Conservation (phyloP, 2,113 vertebrate species). For the Microtus oregoni region DNA sequence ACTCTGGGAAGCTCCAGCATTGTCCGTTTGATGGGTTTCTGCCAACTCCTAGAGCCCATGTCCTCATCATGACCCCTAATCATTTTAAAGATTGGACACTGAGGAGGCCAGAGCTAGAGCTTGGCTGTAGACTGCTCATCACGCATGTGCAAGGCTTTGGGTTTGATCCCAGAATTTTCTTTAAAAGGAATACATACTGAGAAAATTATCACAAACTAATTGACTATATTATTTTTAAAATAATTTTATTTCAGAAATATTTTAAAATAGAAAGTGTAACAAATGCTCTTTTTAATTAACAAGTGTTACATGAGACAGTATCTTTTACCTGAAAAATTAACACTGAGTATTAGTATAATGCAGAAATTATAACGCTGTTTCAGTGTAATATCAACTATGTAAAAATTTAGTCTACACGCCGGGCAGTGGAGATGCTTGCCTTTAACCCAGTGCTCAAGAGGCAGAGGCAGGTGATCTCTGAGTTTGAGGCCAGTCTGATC, state of each 20-base stretch:
- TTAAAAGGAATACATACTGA: background rate
- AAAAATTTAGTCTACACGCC: background rate
- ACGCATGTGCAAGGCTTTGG: background rate
- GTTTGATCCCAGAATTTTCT: background rate
- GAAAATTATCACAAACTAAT: background rate
- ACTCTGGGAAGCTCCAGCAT: background rate
- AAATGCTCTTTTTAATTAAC: background rate
- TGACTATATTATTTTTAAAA: background rate
- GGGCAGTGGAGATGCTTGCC: background rate
- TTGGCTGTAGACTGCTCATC: background rate
- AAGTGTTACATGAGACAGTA: background rate
- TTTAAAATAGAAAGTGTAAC: background rate
- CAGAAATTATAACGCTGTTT: background rate
- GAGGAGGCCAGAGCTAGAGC: background rate
- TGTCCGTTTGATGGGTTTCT: background rate
- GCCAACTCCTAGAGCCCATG: background rate
- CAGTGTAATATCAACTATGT: background rate
- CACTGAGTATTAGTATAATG: background rate
- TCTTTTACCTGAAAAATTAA: constrained; percentile 23
- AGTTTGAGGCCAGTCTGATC: background rate
- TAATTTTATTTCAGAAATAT: background rate
- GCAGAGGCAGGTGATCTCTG: background rate
- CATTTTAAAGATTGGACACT: background rate
- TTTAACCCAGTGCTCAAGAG: background rate
- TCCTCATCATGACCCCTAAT: background rate